Evolutionary conservation across 1,140 invertebrate species (phyloP), one percentile per base, ranked within the genome.

Genomic region (Heliothis subflexa): DNA sequence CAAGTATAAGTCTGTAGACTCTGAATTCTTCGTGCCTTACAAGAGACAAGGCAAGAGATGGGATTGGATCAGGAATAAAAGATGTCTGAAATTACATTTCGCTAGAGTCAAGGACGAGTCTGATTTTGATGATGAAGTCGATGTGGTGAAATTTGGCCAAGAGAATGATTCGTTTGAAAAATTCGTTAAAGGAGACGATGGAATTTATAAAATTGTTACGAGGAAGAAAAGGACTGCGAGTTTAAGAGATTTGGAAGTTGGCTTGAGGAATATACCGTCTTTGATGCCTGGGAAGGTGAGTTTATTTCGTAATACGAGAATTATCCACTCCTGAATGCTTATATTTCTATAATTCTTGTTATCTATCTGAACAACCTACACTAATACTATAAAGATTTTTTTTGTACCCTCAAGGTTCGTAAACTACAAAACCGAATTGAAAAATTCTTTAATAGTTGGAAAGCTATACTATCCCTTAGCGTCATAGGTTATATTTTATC

Each of bases 61-160:
- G 88, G 78, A 86, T 68, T 86, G 83, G 85, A 82, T 83, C 21
- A 75, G 89, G 21, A 78, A 79, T 14, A 90, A 85, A 75, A 82
- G 85, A 66, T 83, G 81, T 59, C 10, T 83, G n/a, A 54, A 12
- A 49, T 1, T 49, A 13, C 57, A 79, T 28, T 52, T 79, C 33
- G n/a, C 49, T 28, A 61, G 59, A 7, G 21, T 57, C 12, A 71
- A n/a, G 49, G 14, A 21, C 45, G 14, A 73, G 0, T 1, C 28
- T 13, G 33, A 78, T 14, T 54, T 49, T 3, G n/a, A 77, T 49
- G 25, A 47, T 25, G 28, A 47, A 25, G 16, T 45, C 1, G 45
- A 28, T 40, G 25, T 52, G 2, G 57, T 75, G 2, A 64, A 45
- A 68, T 66, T 71, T 62, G 75, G 80, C 40, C 25, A 76, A 59